Base-by-base conservation (phyloP, 1,140 invertebrate genomes). In the Drosophila pectinifera region DNA sequence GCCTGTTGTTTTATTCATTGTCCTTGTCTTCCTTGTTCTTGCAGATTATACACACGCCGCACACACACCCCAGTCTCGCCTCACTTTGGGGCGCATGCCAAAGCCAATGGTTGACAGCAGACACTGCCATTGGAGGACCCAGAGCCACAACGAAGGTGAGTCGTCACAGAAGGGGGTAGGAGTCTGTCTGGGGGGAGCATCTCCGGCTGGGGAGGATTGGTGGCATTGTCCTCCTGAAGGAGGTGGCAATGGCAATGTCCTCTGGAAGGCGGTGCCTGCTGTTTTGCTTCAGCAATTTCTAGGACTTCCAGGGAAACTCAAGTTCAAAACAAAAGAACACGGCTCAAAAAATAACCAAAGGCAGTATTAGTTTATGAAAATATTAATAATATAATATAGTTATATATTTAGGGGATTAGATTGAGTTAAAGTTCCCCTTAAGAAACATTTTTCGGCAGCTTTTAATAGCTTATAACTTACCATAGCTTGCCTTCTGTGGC, bases 61-160 rank as follows among this genome's bases (percentile, higher is more conserved):
- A 31, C 10, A 31, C 36, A 14, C 13, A 20, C 8, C n/a, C 18
- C 16, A 8, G 2, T 18, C 20, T 14, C 38, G n/a, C 42, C 20
- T 5, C 39, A 18, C 38, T n/a, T 41, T 22, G 18, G 34, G 18
- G 31, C n/a, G n/a, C 61, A 42, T 24, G 43, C 34, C 63, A 41
- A 65, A 65, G 34, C 34, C 26, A 68, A 31, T 24, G 45, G 45
- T 36, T 53, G 53, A 51, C 45, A 43, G 36, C 43, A 51, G 45
- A 59, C 13, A 68, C 43, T 65, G 59, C 45, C 64, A 68, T 31
- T 36, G 43, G n/a, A 65, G 26, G 43, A 49, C 36, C 14, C 26
- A 49, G 34, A 64, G 5, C 34, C 36, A 31, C 45, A 65, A 68
- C 64, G 45, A 73, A 61, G 65, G 70, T 73, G 54, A 73, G 70